phyloP scores from a whole-genome alignment of 2,797 vertebrate species.

The Euthynnus affinis region DNA sequence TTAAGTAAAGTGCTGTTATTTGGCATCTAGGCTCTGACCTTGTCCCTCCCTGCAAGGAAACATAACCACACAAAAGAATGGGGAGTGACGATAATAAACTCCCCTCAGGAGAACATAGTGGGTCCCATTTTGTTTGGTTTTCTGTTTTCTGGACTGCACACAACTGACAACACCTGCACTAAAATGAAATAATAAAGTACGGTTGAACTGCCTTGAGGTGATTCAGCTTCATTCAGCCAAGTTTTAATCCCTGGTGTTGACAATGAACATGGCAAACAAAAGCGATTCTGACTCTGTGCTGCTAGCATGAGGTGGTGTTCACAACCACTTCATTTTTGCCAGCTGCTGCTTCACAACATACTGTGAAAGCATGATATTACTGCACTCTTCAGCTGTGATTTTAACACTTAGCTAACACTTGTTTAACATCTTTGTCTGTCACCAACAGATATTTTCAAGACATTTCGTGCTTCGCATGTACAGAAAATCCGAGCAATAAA shows the following conservation, averaged over 20 bases:
- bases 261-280: background rate
- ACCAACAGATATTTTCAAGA: slow-evolving; percentile 45
- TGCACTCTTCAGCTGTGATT: slow-evolving; percentile 62
- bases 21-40: too few species aligned
- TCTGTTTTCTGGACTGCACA: background rate
- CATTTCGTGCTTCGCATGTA: slow-evolving; percentile 11
- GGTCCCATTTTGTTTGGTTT: too few species aligned
- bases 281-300: background rate
- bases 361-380: slow-evolving; percentile 50
- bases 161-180: background rate
- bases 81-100: too few species aligned
- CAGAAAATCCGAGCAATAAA: slow-evolving; percentile 7
- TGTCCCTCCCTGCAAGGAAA: too few species aligned
- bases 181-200: background rate
- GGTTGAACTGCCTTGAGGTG: background rate
- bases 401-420: slow-evolving; percentile 66
- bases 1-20: too few species aligned
- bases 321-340: slow-evolving; percentile 24
- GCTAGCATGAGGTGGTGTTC: slow-evolving; percentile 10
- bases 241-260: background rate
- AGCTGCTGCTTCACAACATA: slow-evolving; percentile 42
- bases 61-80: too few species aligned
- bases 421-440: slow-evolving; percentile 52
- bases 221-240: background rate
- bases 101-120: too few species aligned